Conservation (phyloP, 2,797 vertebrate genomes). For the Microctenopoma lineatum region DNA sequence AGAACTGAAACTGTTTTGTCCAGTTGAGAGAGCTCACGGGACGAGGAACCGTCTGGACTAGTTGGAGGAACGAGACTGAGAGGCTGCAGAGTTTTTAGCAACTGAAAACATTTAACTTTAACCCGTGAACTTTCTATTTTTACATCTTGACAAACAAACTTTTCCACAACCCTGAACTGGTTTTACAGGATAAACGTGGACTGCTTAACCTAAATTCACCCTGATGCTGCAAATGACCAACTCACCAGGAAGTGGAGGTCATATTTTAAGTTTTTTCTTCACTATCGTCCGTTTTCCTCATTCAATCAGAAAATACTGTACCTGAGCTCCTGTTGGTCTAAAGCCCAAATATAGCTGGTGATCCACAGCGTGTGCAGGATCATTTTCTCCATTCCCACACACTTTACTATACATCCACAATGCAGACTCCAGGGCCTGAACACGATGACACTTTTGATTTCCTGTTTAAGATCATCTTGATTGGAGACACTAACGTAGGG, state of each 20-base stretch:
- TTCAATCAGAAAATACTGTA: slow-evolving; percentile 16
- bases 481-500: slow-evolving; percentile 96
- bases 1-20: slow-evolving; percentile 42
- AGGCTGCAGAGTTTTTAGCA: slow-evolving; percentile 1
- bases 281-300: background rate
- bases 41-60: background rate
- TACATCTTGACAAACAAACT: slow-evolving; percentile 11
- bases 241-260: background rate
- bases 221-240: slow-evolving; percentile 21
- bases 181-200: slow-evolving; percentile 47
- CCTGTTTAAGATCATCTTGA: slow-evolving; percentile 96
- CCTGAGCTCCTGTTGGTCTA: slow-evolving; percentile 6
- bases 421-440: slow-evolving; percentile 78
- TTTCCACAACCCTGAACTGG: slow-evolving; percentile 35
- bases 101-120: background rate
- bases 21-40: slow-evolving; percentile 14
- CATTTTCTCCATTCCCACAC: background rate
- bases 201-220: slow-evolving; percentile 4
- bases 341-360: slow-evolving; percentile 26
- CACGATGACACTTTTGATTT: slow-evolving; percentile 93
- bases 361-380: slow-evolving; percentile 9
- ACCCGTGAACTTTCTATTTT: slow-evolving; percentile 13
- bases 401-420: slow-evolving; percentile 48
- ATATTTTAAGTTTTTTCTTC: background rate
- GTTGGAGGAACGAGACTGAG: background rate